Base-by-base conservation (phyloP, 2,797 vertebrate genomes). In the Leucoraja ocellata region DNA sequence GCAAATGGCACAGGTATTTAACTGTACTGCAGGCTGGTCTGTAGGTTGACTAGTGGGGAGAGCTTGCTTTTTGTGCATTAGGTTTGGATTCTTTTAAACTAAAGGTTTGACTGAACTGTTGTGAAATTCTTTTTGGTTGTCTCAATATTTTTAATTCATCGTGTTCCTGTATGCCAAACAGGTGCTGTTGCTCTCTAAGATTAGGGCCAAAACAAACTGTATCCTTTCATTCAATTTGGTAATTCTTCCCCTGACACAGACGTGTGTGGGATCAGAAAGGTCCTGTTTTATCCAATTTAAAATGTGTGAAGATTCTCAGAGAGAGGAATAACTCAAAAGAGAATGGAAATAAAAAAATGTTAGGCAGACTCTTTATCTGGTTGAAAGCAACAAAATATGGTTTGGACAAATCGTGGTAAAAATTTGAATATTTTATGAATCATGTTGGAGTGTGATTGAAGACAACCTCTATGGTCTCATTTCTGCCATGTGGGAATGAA, bases 1-100 rank as follows among this genome's bases (percentile, higher is more conserved):
- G 96, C 96, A 96, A 93, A 97, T 97, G 95, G 95, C 97, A 96
- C 98, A 98, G 98, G 98, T 98, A 97, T 96, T 97, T 96, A 96
- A 0, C 73, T 36, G 94, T 94, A 91, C 86, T 94, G 94, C 93
- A 94, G 81, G 6, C 86, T 23, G 79, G 81, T 93, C 88, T 93
- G 93, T 93, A 0, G 92, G 81, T 94, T 0, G 83, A 94, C 79
- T 71, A 93, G 14, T 93, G 94, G 93, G 86, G 93, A 94, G 77
- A 94, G 0, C 63, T 54, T 63, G 80, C 13, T 80, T 5, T 54
- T 13, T n/a, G 21, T 28, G 32, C 14, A 93, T 93, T 68, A 81
- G 91, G 28, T 93, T 93, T 76, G 73, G 46, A 9, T 90, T 10
- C 63, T 0, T 21, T 93, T 61, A 76, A 76, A 78, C 21, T 36